Evolutionary conservation across 2,113 vertebrate genomes (phyloP), one percentile per base, ranked within the genome.

Genomic region (Murina feae): DNA sequence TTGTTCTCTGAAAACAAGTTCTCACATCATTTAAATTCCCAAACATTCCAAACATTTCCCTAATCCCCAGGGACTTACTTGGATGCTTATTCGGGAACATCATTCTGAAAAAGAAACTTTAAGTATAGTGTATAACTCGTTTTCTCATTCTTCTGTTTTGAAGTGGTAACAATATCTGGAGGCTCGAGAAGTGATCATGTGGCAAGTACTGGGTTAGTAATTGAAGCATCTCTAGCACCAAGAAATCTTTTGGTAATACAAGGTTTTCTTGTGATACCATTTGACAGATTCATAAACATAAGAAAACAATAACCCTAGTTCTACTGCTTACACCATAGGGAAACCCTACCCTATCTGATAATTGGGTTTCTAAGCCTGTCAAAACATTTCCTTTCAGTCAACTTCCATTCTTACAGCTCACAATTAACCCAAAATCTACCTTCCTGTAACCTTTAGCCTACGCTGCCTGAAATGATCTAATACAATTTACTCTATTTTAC

Each of bases 21-120:
- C 97, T 97, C 93, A 97, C 71, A 96, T 86, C 86, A 91, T 55
- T 79, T 39, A 94, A 94, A 94, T 97, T 96, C 90, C 74, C 58
- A 96, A 95, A 94, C 85, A 96, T 97, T 97, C 97, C 91, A 86
- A 97, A 89, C 30, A 97, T 97, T 97, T 97, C 86, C 76, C 71
- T 93, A 21, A 72, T 97, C 89, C 91, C 96, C 65, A 53, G 23
- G 65, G 66, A 76, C 58, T 96, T 95, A 72, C 51, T 96, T 95
- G 55, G 90, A 97, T 18, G 39, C 60, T 95, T 65, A 5, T 51
- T 58, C 20, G 17, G 85, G 58, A 93, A 55, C 9, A 81, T 96
- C 89, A 44, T 89, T 94, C 11, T 47, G 82, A 90, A 97, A 90
- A 90, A 5, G 71, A 35, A 97, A 97, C 4, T 82, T 75, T 95